A percentile compares a stretch with the other conserved stretches of the same genome.
Conservation (phyloP, 2,113 vertebrate species). For the Ia io region DNA sequence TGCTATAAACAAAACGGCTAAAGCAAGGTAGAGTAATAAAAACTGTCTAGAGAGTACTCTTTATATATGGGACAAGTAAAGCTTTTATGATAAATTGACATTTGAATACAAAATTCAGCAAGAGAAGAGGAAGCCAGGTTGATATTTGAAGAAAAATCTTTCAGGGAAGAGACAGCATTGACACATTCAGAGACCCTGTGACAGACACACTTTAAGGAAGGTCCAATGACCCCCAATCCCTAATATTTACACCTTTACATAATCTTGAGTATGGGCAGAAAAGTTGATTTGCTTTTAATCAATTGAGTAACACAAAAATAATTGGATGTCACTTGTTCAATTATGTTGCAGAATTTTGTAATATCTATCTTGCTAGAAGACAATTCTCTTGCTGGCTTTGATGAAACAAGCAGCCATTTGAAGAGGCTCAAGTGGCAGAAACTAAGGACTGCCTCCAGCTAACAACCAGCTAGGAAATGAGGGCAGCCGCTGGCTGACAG, state of each 20-base stretch:
- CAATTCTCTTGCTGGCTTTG: background rate
- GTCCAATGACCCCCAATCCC: background rate
- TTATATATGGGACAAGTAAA: background rate
- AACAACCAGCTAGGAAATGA: background rate
- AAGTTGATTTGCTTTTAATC: background rate
- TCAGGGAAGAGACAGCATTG: background rate
- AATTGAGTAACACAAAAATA: background rate
- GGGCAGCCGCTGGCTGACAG: background rate
- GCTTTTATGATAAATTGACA: background rate
- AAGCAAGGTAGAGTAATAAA: background rate
- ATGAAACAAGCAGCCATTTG: background rate
- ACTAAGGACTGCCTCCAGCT: background rate
- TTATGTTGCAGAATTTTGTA: background rate
- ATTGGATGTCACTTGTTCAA: background rate
- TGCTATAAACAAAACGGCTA: background rate
- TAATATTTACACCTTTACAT: background rate
- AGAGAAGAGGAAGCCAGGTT: background rate
- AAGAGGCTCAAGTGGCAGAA: background rate
- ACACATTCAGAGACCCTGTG: rapidly evolving
- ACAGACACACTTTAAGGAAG: background rate
- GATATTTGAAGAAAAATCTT: background rate
- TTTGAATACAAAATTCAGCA: background rate
- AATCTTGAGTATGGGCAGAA: background rate
- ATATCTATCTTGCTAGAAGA: background rate
- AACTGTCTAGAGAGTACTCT: background rate